Evolutionary conservation across 2,113 vertebrate species (phyloP).

Genomic region (Octodon degus): DNA sequence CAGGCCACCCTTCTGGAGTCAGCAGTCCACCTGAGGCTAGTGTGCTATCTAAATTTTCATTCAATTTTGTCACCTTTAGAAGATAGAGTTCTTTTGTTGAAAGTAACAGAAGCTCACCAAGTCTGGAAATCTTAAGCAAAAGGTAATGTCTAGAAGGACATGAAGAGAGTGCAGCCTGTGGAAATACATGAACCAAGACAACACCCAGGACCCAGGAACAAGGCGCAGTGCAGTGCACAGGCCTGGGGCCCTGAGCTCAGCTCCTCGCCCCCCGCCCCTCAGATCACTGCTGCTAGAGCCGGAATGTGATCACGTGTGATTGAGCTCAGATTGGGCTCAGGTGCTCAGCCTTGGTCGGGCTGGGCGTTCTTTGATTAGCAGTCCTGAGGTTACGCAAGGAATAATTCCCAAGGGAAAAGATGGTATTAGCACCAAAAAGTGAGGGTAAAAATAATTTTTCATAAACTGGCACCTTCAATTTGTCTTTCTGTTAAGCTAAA

Average conservation of each 20-base stretch:
- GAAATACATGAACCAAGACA: neutral
- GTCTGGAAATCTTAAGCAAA: neutral
- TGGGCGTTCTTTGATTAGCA: neutral
- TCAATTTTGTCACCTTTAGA: neutral
- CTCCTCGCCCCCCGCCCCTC: neutral
- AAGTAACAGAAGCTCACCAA: neutral
- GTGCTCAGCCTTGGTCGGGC: neutral
- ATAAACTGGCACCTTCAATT: neutral
- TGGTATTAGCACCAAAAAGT: neutral
- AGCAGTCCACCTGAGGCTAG: neutral
- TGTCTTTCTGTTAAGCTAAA: neutral
- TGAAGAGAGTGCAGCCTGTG: neutral
- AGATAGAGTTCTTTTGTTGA: neutral
- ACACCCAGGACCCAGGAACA: no score
- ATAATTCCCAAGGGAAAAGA: neutral
- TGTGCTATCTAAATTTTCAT: neutral
- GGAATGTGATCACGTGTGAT: no score
- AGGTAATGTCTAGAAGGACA: neutral
- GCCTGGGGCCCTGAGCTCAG: fast-evolving
- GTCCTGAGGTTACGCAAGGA: neutral
- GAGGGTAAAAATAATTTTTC: neutral
- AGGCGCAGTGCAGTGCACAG: neutral
- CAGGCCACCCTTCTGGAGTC: neutral
- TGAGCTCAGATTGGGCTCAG: no score
- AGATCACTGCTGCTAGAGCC: fast-evolving